These are phyloP conservation scores for Drosophila putrida DNA, from an alignment of 2,888 invertebrate genomes.

Conservation along the genomic window DNA sequence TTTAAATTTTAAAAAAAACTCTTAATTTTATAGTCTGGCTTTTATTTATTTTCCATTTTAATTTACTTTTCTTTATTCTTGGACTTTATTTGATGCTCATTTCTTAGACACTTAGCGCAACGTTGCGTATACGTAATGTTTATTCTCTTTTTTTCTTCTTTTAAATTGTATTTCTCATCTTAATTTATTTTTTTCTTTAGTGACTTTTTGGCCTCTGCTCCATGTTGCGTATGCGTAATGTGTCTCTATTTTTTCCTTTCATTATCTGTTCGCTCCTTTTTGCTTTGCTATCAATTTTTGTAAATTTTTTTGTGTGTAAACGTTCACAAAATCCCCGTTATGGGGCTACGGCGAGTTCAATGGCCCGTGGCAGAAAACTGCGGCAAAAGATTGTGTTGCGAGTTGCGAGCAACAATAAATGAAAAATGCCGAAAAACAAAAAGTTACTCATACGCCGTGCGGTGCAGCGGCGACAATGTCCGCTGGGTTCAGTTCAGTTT, in stretches of 20 bases:
- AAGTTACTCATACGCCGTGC: conserved; percentile 61
- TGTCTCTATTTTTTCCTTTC: neutral
- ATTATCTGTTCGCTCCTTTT: neutral
- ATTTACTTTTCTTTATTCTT: no score
- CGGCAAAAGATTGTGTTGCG: conserved; percentile 52
- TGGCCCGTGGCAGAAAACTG: conserved; percentile 42
- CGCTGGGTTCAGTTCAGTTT: conserved; percentile 50
- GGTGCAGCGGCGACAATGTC: conserved; percentile 56
- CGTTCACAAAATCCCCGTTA: neutral
- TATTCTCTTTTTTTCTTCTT: neutral
- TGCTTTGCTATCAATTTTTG: no score
- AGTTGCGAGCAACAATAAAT: conserved; percentile 61
- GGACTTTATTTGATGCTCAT: no score
- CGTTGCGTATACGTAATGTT: conserved; percentile 31
- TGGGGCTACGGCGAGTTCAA: conserved; percentile 38
- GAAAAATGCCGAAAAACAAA: conserved; percentile 59
- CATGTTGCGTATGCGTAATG: conserved; percentile 35
- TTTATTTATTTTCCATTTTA: no score
- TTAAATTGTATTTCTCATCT: no score
- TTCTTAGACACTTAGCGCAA: no score
- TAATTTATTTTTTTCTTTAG: neutral
- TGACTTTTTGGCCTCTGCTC: conserved; percentile 9
- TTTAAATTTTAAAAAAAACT: no score
- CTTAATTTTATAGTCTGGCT: no score
- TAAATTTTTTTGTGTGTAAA: neutral